Percentiles rank a stretch among this genome's conserved stretches.
These are phyloP conservation scores for Gorsachius magnificus DNA, from an alignment of 2,797 vertebrate species.

Conservation along the genomic window DNA sequence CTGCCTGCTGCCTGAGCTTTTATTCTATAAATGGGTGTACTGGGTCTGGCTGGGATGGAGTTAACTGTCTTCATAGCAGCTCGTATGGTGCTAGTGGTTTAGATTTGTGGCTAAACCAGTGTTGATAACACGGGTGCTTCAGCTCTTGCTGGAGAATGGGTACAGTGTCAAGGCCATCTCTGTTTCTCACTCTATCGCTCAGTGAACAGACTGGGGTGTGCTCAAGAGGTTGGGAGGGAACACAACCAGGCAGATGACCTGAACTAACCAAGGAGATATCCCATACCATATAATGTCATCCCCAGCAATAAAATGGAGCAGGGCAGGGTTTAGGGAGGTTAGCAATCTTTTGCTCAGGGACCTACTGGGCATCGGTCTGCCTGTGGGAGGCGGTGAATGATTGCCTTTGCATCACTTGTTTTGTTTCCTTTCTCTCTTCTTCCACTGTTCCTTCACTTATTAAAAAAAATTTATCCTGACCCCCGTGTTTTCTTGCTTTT, in stretches of 20 bases:
- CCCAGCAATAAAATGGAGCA: neutral
- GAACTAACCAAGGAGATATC: neutral
- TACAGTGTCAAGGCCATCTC: neutral
- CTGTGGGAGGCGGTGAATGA: neutral
- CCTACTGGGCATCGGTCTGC: neutral
- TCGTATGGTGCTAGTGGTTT: neutral
- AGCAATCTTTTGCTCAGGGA: neutral
- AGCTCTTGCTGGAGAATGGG: neutral
- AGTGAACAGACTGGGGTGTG: neutral
- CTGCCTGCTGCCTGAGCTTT: neutral
- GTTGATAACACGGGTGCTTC: neutral
- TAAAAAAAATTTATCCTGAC: neutral
- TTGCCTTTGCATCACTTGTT: neutral
- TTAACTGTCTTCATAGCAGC: neutral
- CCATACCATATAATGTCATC: neutral
- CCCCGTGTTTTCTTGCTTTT: neutral
- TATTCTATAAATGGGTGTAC: neutral
- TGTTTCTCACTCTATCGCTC: neutral
- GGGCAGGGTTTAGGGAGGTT: accelerated
- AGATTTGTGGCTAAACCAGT: neutral
- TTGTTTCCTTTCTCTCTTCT: neutral
- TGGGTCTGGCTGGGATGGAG: neutral
- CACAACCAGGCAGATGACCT: neutral
- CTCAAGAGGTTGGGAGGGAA: neutral
- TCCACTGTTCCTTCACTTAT: neutral